phyloP scores from a whole-genome alignment of 2,113 vertebrate species.

The Malurus melanocephalus region DNA sequence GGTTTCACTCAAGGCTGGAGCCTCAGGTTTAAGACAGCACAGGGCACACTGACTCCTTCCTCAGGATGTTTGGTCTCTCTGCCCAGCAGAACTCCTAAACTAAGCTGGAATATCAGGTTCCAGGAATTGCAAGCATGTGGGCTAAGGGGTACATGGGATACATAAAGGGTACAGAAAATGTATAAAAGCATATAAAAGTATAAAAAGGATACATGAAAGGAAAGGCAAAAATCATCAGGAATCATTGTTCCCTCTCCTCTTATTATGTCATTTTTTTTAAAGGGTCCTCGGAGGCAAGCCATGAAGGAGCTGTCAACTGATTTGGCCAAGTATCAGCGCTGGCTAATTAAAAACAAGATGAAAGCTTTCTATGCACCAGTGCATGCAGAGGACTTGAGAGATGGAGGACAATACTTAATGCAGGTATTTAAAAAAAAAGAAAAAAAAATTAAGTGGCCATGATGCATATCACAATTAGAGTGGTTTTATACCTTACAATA shows the following conservation, averaged over 20 bases:
- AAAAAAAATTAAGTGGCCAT: background rate
- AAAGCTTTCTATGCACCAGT: slow-evolving; percentile 95
- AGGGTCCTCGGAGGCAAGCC: slow-evolving; percentile 91
- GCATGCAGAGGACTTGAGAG: slow-evolving; percentile 91
- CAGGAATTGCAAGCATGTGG: too few species aligned
- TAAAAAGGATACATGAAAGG: too few species aligned
- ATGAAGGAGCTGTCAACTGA: slow-evolving; percentile 90
- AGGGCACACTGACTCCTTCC: too few species aligned
- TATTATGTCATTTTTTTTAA: background rate
- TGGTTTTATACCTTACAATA: background rate
- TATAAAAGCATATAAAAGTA: too few species aligned
- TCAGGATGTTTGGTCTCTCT: too few species aligned
- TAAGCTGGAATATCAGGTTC: too few species aligned
- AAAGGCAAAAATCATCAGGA: too few species aligned
- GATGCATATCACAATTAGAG: background rate
- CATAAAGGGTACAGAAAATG: too few species aligned
- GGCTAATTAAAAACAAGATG: slow-evolving; percentile 92
- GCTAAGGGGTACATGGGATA: too few species aligned
- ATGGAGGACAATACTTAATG: slow-evolving; percentile 91
- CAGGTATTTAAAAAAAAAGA: slow-evolving; percentile 75
- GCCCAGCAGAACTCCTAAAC: too few species aligned
- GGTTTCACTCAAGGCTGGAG: too few species aligned
- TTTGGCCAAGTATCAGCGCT: slow-evolving; percentile 87
- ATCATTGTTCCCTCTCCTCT: background rate
- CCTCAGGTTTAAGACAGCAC: too few species aligned